Percentiles rank a stretch among this genome's conserved stretches.
Conservation (phyloP, 2,113 vertebrate species). For the Suncus etruscus region DNA sequence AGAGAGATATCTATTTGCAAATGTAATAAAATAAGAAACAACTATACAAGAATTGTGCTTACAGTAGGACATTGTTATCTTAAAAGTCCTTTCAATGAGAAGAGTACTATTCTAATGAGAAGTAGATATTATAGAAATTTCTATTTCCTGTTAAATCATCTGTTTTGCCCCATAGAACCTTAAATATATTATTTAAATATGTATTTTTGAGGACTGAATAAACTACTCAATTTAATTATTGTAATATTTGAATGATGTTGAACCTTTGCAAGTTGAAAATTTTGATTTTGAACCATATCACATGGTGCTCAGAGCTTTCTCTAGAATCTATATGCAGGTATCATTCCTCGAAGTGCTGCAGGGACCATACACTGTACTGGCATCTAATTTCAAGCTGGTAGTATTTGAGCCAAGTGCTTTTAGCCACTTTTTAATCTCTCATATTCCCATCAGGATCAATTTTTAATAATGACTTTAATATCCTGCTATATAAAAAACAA, state of each 20-base stretch:
- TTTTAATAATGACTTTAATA: not conserved
- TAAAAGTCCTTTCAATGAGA: conserved; percentile 11
- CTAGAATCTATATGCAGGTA: too few species aligned
- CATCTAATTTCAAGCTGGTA: too few species aligned
- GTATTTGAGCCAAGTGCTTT: too few species aligned
- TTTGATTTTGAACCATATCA: not conserved
- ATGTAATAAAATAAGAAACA: conserved; percentile 7
- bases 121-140: not conserved
- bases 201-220: not conserved
- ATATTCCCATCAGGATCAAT: too few species aligned
- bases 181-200: not conserved
- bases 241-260: not conserved
- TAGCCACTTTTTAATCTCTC: too few species aligned
- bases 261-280: not conserved
- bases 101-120: not conserved
- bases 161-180: not conserved
- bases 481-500: not conserved
- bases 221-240: not conserved
- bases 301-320: too few species aligned
- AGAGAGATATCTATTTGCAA: not conserved
- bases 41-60: not conserved
- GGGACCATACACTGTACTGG: too few species aligned
- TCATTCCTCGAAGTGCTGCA: too few species aligned
- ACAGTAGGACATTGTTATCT: not conserved
- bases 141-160: not conserved